A percentile compares a stretch with the other conserved stretches of the same genome.
Evolutionary conservation across 2,113 vertebrate species (phyloP).

Genomic region (Phalacrocorax pelagicus): DNA sequence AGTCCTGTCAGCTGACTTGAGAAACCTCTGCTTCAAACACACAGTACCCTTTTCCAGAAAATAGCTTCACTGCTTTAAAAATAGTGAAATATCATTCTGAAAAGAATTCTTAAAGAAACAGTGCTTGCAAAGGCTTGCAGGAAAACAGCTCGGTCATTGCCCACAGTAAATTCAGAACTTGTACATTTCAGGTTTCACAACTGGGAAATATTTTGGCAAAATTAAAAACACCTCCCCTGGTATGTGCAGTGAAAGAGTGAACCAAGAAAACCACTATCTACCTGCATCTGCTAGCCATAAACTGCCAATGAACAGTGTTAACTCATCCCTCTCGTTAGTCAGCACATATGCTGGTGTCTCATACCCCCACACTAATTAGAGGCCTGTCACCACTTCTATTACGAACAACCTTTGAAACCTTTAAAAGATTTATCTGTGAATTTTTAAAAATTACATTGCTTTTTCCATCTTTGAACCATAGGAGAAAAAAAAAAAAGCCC

Average conservation of each 20-base stretch:
- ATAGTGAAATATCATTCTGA: neutral
- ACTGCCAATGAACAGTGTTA: neutral
- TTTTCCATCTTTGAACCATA: neutral
- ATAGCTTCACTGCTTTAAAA: neutral
- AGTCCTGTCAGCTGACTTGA: constrained; percentile 6
- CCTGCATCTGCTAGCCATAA: constrained; percentile 4
- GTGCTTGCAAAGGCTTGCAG: neutral
- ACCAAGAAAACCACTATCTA: neutral
- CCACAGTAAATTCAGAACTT: neutral
- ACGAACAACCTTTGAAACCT: neutral
- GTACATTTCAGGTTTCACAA: neutral
- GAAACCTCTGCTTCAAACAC: constrained; percentile 20
- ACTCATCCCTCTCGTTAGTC: neutral
- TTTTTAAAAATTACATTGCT: neutral
- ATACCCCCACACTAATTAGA: neutral
- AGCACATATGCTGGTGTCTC: neutral
- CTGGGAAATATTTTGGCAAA: neutral
- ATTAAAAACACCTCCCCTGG: neutral
- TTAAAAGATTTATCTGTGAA: neutral
- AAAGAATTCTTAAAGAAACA: neutral
- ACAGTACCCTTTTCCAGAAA: neutral
- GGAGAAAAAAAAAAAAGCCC: neutral
- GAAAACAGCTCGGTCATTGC: neutral
- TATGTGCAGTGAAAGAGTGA: neutral
- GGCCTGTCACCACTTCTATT: neutral